phyloP scores from a whole-genome alignment of 2,888 invertebrate species.

The Leptothorax acervorum region DNA sequence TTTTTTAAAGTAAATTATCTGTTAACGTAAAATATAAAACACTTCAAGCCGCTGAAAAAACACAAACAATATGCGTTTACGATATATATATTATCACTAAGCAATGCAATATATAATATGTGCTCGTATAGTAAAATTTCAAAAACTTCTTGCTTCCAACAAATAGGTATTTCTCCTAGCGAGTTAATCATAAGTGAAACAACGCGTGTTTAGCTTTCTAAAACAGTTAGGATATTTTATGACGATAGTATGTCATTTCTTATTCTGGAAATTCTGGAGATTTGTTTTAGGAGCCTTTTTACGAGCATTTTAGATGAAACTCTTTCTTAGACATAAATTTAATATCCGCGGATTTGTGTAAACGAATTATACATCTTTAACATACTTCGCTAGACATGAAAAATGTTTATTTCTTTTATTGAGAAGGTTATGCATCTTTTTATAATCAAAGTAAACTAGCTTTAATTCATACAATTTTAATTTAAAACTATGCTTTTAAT shows the following conservation, averaged over 20 bases:
- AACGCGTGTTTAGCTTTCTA: conserved; percentile 5
- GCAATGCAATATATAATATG: neutral
- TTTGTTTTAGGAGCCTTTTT: neutral
- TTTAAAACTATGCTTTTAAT: neutral
- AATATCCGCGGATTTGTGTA: neutral
- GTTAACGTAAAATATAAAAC: conserved; percentile 14
- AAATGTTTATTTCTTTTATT: neutral
- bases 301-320: conserved; percentile 58
- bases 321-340: conserved; percentile 52
- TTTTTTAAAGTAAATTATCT: neutral
- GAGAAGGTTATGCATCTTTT: neutral
- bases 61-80: neutral
- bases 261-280: conserved; percentile 53
- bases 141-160: conserved; percentile 19
- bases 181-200: neutral
- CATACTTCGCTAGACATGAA: conserved; percentile 3
- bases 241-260: conserved; percentile 67
- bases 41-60: conserved; percentile 3
- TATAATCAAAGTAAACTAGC: neutral
- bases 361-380: conserved; percentile 39
- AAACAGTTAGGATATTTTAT: conserved; percentile 56
- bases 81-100: neutral
- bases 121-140: neutral
- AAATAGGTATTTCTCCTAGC: neutral
- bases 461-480: neutral